phyloP scores from a whole-genome alignment of 30 jellyfish, hydroid and myxozoan genomes.

The Turritopsis rubra region DNA sequence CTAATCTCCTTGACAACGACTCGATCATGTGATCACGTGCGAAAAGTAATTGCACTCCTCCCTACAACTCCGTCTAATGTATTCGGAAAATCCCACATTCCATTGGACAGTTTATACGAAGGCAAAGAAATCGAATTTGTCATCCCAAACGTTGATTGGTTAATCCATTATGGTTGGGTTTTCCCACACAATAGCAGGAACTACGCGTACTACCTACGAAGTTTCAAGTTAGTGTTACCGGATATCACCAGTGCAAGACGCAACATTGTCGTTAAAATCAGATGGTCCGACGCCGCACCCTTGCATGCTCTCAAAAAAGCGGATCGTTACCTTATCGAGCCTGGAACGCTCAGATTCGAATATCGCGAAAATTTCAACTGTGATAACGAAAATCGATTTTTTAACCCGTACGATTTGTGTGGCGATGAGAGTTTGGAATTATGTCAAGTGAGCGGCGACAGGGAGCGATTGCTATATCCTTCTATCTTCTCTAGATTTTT shows the following conservation, averaged over 20 bases:
- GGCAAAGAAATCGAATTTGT: slow-evolving; percentile 32
- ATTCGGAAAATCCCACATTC: background rate
- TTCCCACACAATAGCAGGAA: background rate
- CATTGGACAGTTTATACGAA: slow-evolving; percentile 21
- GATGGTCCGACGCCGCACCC: slow-evolving; percentile 8
- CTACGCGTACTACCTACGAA: background rate
- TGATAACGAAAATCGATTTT: background rate
- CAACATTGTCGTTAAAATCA: background rate
- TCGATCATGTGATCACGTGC: slow-evolving; percentile 18
- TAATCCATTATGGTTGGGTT: slow-evolving; percentile 33
- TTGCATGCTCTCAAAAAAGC: background rate
- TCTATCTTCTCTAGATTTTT: background rate
- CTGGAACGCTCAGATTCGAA: slow-evolving; percentile 7
- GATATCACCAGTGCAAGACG: background rate
- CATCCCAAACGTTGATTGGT: slow-evolving; percentile 40
- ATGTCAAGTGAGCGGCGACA: background rate
- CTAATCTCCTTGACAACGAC: slow-evolving; percentile 27
- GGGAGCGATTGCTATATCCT: background rate
- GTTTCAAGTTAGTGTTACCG: background rate
- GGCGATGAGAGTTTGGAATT: background rate
- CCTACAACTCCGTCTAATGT: slow-evolving; percentile 24
- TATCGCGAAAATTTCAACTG: slow-evolving; percentile 1
- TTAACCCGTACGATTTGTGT: slow-evolving; percentile 6
- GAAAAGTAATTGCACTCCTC: slow-evolving; percentile 20
- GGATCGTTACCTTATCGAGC: background rate